A percentile compares a stretch with the other conserved stretches of the same genome.
These are phyloP conservation scores for Nephrotoma guestfalica DNA, from an alignment of 2,888 invertebrate genomes.

Conservation along the genomic window DNA sequence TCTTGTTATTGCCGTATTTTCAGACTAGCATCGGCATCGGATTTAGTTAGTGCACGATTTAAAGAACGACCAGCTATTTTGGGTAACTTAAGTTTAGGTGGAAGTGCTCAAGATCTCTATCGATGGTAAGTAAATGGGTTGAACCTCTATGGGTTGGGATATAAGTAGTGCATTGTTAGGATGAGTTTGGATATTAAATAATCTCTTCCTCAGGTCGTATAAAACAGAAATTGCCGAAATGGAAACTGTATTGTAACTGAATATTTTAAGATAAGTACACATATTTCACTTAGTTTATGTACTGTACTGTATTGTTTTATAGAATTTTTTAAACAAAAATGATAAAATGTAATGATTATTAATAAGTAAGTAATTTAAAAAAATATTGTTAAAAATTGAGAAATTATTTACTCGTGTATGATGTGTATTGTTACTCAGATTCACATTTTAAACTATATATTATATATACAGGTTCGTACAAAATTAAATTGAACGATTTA, in stretches of 20 bases:
- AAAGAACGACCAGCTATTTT: conserved; percentile 40
- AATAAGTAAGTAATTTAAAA: background rate
- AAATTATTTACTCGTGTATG: background rate
- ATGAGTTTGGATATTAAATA: no score
- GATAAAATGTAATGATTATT: background rate
- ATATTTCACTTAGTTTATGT: background rate
- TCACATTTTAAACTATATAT: background rate
- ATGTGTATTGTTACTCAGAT: background rate
- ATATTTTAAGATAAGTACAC: background rate
- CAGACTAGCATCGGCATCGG: conserved; percentile 45
- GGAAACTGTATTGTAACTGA: conserved; percentile 80
- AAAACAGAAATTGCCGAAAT: conserved; percentile 74
- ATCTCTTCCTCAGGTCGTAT: conserved; percentile 27
- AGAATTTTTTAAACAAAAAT: background rate
- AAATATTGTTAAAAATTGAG: background rate
- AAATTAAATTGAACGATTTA: background rate
- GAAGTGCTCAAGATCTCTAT: conserved; percentile 35
- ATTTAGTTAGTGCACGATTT: conserved; percentile 37
- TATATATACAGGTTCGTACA: background rate
- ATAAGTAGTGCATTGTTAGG: no score
- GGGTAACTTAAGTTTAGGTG: conserved; percentile 31
- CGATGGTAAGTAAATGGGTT: conserved; percentile 28
- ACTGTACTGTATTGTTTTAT: background rate
- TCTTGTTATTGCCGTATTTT: background rate
- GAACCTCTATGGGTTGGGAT: conserved; percentile 10